These are phyloP conservation scores for Coptodon rendalli DNA, from an alignment of 2,113 vertebrate species.

Conservation along the genomic window DNA sequence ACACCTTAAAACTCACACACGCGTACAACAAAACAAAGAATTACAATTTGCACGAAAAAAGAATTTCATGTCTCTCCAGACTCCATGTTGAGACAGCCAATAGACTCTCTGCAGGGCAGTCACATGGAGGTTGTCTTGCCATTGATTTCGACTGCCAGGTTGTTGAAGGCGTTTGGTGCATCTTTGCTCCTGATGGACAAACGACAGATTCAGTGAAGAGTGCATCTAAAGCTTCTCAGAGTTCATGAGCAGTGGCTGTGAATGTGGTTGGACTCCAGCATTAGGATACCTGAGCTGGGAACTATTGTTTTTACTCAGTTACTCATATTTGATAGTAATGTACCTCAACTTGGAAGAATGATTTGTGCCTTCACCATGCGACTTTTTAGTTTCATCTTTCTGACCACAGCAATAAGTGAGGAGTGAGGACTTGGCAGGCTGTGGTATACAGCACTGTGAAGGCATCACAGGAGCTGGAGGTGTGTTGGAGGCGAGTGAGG, in stretches of 20 bases:
- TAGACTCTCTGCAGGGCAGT: background rate
- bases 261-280: background rate
- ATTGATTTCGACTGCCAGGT: background rate
- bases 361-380: background rate
- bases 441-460: background rate
- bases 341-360: background rate
- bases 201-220: background rate
- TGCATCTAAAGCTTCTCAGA: background rate
- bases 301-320: background rate
- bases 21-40: background rate
- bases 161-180: background rate
- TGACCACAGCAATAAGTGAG: background rate
- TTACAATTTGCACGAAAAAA: background rate
- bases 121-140: slow-evolving; percentile 59
- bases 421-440: background rate
- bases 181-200: slow-evolving; percentile 47
- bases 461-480: background rate
- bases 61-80: background rate
- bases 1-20: background rate
- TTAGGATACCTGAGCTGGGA: background rate
- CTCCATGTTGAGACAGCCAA: background rate
- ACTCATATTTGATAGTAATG: background rate
- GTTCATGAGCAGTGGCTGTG: background rate
- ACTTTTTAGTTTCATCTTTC: background rate
- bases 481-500: background rate